phyloP scores from a whole-genome alignment of 2,888 invertebrate species.

The Amblyjoppa fuscipennis region DNA sequence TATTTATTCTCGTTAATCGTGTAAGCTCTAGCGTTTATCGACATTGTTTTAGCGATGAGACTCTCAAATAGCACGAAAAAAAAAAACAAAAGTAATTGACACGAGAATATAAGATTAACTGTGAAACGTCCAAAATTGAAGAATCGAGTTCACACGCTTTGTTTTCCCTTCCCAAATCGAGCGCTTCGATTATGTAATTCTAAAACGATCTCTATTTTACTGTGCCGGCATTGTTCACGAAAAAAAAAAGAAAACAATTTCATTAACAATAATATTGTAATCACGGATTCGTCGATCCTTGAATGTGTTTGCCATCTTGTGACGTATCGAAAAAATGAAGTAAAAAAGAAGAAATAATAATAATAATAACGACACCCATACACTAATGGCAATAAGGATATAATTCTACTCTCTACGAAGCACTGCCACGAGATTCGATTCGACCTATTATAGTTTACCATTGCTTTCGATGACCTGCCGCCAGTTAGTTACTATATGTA shows the following conservation, averaged over 20 bases:
- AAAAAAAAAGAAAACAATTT: background rate
- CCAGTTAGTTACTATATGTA: slow-evolving; percentile 59
- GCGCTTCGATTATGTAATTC: slow-evolving; percentile 11
- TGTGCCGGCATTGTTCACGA: slow-evolving; percentile 10
- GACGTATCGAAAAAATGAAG: slow-evolving; percentile 63
- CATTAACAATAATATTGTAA: slow-evolving; percentile 42
- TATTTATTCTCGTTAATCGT: slow-evolving; percentile 57
- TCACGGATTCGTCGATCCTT: slow-evolving; percentile 22
- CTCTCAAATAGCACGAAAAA: slow-evolving; percentile 10
- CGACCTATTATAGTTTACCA: slow-evolving; percentile 74
- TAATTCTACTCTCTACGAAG: slow-evolving; percentile 79
- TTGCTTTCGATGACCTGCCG: slow-evolving; percentile 77
- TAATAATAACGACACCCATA: slow-evolving; percentile 54
- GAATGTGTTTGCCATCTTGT: slow-evolving; percentile 57
- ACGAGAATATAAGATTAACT: slow-evolving; percentile 12
- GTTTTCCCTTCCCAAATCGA: slow-evolving; percentile 1
- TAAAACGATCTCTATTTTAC: slow-evolving; percentile 22
- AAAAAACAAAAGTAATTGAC: slow-evolving; percentile 6
- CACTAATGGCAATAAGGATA: slow-evolving; percentile 79
- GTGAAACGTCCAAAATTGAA: slow-evolving; percentile 38
- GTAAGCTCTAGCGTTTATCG: slow-evolving; percentile 23
- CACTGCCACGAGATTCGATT: slow-evolving; percentile 82
- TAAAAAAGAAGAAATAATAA: slow-evolving; percentile 36
- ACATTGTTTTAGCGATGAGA: slow-evolving; percentile 26
- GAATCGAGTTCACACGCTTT: slow-evolving; percentile 32